Evolutionary conservation across 2,113 vertebrate species (phyloP), one percentile per base, ranked within the genome.

Genomic region (Prinia subflava): DNA sequence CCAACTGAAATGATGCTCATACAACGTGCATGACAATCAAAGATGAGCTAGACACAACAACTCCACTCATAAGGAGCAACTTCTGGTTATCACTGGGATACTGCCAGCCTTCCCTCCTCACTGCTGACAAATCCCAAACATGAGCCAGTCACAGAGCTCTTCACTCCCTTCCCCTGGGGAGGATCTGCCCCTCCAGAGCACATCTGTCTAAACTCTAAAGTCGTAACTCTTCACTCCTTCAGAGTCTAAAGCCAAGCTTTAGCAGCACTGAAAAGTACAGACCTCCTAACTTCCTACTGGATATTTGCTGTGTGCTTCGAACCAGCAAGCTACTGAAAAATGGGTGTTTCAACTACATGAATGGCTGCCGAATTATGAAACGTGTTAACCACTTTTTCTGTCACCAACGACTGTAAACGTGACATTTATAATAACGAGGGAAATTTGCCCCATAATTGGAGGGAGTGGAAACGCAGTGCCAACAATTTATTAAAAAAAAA

Each of bases 1-100:
- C 73, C 30, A 71, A 22, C 2, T 57, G 57, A 76, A 56, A 47
- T 6, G 27, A 42, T 23, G 76, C 39, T 83, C 1, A 0, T 7
- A 30, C 1, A 3, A 42, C 0, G 0, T 0, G 0, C 0, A 2
- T 1, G 6, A 70, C 0, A 33, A 84, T 44, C 27, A 47, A 78
- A 52, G 76, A 68, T 33, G 75, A 59, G 74, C 88, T 0, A 67
- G 89, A 55, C 42, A 31, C 24, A 57, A 73, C 64, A 56, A 31
- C 25, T 52, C 67, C 35, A 64, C 59, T 59, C 35, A 2, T 3
- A 33, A 88, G 30, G 33, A 94, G n/a, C 6, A 91, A 82, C 57
- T 92, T 87, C 49, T 83, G 63, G 57, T 84, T 89, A 39, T 13
- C 4, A 3, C 0, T 55, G 70, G 70, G 77, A 71, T 15, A 82